Evolutionary conservation across 2,888 invertebrate genomes (phyloP).

Genomic region (Peribatodes rhomboidaria): DNA sequence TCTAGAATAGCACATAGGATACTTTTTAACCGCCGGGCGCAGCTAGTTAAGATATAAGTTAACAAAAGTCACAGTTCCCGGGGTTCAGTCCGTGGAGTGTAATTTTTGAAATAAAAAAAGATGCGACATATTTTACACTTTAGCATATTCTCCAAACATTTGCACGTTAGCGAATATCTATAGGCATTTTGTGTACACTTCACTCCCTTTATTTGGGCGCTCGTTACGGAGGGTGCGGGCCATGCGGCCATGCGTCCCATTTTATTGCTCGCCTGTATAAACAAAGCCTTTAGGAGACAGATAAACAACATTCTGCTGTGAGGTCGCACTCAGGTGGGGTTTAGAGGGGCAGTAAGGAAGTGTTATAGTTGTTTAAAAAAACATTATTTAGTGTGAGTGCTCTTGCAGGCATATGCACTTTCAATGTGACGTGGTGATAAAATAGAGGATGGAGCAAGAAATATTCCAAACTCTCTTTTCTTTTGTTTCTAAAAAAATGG

Average conservation of each 20-base stretch:
- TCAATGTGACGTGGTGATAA: too few species aligned
- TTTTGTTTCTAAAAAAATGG: too few species aligned
- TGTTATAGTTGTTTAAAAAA: background rate
- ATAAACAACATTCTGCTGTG: slow-evolving; percentile 71
- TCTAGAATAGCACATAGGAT: too few species aligned
- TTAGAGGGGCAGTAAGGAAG: background rate
- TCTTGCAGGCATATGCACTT: background rate
- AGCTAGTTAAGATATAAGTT: too few species aligned
- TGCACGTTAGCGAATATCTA: slow-evolving; percentile 28
- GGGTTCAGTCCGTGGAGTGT: too few species aligned
- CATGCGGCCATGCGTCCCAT: slow-evolving; percentile 59
- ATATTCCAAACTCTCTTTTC: too few species aligned
- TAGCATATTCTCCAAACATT: slow-evolving; percentile 7
- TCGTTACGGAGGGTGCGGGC: slow-evolving; percentile 55
- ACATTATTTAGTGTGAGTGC: background rate
- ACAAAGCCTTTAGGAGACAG: slow-evolving; percentile 70
- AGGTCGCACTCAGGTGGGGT: slow-evolving; percentile 27
- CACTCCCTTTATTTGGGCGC: slow-evolving; percentile 50
- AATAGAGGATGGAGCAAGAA: too few species aligned
- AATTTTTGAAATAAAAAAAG: too few species aligned
- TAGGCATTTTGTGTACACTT: slow-evolving; percentile 20
- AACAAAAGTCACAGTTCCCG: too few species aligned
- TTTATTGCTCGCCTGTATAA: slow-evolving; percentile 73
- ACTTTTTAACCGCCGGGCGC: too few species aligned
- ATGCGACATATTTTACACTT: too few species aligned